Evolutionary conservation across 2,888 invertebrate genomes (phyloP).

Genomic region (Cheilosia vulpina): DNA sequence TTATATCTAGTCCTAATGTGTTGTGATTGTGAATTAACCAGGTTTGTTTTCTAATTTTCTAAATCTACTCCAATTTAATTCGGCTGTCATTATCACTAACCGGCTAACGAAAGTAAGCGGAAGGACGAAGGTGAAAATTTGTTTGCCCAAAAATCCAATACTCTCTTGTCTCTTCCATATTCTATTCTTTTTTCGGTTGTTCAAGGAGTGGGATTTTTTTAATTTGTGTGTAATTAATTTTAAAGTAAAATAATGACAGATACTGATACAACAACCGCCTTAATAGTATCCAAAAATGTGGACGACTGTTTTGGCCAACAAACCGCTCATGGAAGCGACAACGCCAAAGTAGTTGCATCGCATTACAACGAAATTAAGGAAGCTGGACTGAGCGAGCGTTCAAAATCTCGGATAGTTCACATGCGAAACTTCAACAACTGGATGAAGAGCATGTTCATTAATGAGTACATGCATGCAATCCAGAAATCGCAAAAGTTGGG

Average conservation of each 20-base stretch:
- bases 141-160: too few species aligned
- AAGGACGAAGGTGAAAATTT: too few species aligned
- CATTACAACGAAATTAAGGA: slow-evolving; percentile 97
- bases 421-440: slow-evolving; percentile 99
- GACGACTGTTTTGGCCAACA: slow-evolving; percentile 2
- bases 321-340: slow-evolving; percentile 69
- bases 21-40: too few species aligned
- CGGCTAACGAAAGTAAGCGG: too few species aligned
- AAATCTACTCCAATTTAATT: too few species aligned
- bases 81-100: too few species aligned
- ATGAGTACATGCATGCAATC: slow-evolving; percentile 89
- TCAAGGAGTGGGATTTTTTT: too few species aligned
- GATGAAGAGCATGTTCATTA: slow-evolving; percentile 98
- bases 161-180: too few species aligned
- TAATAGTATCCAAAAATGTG: background rate
- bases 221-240: too few species aligned
- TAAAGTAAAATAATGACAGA: slow-evolving; percentile 17
- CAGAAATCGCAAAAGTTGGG: slow-evolving; percentile 87
- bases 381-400: slow-evolving; percentile 90
- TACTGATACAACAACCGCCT: background rate
- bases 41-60: too few species aligned
- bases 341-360: slow-evolving; percentile 88
- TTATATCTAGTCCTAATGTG: too few species aligned
- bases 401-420: slow-evolving; percentile 95
- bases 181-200: too few species aligned